Conservation (phyloP, 2,797 vertebrate genomes). For the Scleropages formosus region DNA sequence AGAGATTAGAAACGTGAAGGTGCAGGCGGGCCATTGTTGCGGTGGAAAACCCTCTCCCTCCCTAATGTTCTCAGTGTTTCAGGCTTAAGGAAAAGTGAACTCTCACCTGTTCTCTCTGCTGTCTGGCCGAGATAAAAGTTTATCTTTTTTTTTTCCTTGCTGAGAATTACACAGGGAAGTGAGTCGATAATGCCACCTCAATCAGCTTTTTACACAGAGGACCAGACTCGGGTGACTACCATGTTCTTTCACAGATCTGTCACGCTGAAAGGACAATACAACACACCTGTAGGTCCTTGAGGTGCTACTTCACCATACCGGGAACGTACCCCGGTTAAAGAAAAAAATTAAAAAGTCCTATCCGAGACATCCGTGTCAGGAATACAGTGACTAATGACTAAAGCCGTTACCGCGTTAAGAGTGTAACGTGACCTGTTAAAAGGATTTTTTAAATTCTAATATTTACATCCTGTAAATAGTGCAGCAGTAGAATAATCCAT, state of each 20-base stretch:
- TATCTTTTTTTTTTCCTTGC: constrained; percentile 51
- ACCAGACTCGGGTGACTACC: constrained; percentile 59
- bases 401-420: constrained; percentile 5
- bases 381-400: background rate
- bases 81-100: constrained; percentile 62
- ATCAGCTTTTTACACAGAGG: constrained; percentile 68
- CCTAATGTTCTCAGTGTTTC: constrained; percentile 55
- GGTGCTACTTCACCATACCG: constrained; percentile 52
- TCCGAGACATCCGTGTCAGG: background rate
- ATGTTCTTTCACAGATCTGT: constrained; percentile 66
- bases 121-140: constrained; percentile 73
- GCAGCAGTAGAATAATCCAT: constrained; percentile 3
- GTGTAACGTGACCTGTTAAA: constrained; percentile 9
- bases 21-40: constrained; percentile 3
- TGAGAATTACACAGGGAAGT: constrained; percentile 67
- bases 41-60: constrained; percentile 32
- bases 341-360: constrained; percentile 16
- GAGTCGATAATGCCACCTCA: constrained; percentile 70
- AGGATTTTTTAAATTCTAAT: background rate
- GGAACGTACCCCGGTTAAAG: constrained; percentile 44
- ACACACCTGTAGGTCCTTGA: constrained; percentile 62
- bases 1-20: constrained; percentile 28
- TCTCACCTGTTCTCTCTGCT: constrained; percentile 64
- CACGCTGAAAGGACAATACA: constrained; percentile 67
- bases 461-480: background rate